Conservation (phyloP, 2,113 vertebrate genomes). For the Calyptomena viridis region DNA sequence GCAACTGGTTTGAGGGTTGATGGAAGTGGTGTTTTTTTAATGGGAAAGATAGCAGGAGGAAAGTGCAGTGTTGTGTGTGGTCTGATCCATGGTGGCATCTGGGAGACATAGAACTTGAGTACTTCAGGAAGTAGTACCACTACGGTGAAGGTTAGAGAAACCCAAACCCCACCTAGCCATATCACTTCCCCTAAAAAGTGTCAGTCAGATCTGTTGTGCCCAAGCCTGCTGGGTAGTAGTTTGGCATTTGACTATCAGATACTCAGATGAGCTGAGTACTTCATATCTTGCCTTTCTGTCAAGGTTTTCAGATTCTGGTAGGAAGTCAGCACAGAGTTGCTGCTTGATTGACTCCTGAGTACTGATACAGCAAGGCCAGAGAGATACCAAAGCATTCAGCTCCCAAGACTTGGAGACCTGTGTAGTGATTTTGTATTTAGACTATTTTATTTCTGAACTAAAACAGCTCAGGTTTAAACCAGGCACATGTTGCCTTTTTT, state of each 20-base stretch:
- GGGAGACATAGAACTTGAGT: neutral
- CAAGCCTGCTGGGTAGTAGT: neutral
- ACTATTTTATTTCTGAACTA: neutral
- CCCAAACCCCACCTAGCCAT: neutral
- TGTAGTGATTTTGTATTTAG: neutral
- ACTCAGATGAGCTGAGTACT: neutral
- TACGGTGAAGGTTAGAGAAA: neutral
- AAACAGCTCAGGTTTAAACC: conserved; percentile 6
- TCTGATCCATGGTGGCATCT: neutral
- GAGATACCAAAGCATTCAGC: neutral
- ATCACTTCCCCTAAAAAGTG: neutral
- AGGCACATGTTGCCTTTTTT: conserved; percentile 10
- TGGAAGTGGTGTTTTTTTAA: neutral
- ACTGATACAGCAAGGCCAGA: neutral
- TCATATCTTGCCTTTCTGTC: neutral
- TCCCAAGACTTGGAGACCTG: neutral
- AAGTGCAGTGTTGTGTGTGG: neutral
- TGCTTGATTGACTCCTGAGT: neutral
- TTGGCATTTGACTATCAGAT: neutral
- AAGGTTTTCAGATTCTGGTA: neutral
- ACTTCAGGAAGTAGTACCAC: neutral
- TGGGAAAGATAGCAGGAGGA: neutral
- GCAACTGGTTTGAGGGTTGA: neutral
- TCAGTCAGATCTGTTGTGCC: neutral
- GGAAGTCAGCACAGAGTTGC: neutral